These are phyloP conservation scores for Lepilemur septentrionalis DNA, from an alignment of 2,797 vertebrate genomes.

Conservation along the genomic window DNA sequence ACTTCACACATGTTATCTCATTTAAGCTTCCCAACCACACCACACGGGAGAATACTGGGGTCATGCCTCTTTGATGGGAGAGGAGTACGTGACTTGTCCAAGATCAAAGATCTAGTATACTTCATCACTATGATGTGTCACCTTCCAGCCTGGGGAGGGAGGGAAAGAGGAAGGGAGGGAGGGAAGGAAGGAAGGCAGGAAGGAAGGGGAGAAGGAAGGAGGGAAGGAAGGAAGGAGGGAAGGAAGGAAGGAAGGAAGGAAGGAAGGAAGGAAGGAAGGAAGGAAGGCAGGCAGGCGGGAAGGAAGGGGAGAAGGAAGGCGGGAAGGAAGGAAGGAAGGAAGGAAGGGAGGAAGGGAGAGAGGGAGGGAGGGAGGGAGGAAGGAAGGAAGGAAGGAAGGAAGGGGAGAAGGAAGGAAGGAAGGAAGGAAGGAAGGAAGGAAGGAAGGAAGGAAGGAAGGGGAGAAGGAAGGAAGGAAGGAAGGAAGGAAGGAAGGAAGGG, in stretches of 20 bases:
- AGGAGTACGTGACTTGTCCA: not conserved
- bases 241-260: fast-evolving
- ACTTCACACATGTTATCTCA: not conserved
- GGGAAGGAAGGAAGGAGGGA: fast-evolving
- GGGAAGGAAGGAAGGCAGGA: fast-evolving
- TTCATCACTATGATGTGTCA: not conserved
- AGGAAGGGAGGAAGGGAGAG: fast-evolving
- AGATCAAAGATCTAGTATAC: not conserved
- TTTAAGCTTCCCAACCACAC: not conserved
- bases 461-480: fast-evolving
- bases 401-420: too few species aligned
- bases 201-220: fast-evolving
- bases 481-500: too few species aligned
- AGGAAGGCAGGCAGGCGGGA: too few species aligned
- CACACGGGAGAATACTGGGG: not conserved
- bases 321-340: fast-evolving
- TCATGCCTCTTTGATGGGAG: too few species aligned
- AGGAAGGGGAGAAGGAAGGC: fast-evolving
- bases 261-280: too few species aligned
- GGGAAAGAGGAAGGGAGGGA: fast-evolving
- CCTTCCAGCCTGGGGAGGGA: not conserved
- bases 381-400: too few species aligned
- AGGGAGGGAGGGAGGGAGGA: fast-evolving
- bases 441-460: fast-evolving
- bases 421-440: too few species aligned